These are phyloP conservation scores for Apamea epomidion DNA, from an alignment of 2,888 invertebrate genomes.

Conservation along the genomic window DNA sequence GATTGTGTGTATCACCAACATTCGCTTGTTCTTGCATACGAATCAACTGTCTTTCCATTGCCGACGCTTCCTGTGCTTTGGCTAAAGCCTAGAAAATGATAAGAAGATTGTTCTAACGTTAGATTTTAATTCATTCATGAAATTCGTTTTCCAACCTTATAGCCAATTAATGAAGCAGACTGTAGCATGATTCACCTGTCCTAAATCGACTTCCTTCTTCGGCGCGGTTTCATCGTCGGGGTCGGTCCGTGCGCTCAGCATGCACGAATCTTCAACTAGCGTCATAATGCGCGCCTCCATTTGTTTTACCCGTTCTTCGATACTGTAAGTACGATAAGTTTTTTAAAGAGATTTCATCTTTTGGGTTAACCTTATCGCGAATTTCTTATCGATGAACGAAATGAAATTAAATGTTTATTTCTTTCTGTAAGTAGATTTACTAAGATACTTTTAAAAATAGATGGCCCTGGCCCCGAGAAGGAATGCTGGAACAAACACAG, in stretches of 20 bases:
- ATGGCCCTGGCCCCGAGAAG: neutral
- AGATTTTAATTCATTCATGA: neutral
- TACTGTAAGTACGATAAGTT: conserved; percentile 88
- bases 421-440: neutral
- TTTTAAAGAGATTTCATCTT: neutral
- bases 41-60: conserved; percentile 97
- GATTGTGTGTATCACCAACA: conserved; percentile 97
- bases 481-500: neutral
- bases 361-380: neutral
- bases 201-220: conserved; percentile 81
- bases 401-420: neutral
- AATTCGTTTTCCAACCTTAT: neutral
- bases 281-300: conserved; percentile 97
- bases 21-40: conserved; percentile 97
- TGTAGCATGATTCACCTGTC: conserved; percentile 72
- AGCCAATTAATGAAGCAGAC: neutral
- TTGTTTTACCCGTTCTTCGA: conserved; percentile 97
- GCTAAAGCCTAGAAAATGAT: conserved; percentile 91
- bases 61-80: conserved; percentile 99
- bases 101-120: neutral
- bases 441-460: neutral
- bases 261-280: conserved; percentile 97
- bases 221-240: conserved; percentile 78
- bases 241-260: conserved; percentile 82
- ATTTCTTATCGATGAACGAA: neutral